Conservation (phyloP, 2,113 vertebrate species). For the Lepisosteus osseus region DNA sequence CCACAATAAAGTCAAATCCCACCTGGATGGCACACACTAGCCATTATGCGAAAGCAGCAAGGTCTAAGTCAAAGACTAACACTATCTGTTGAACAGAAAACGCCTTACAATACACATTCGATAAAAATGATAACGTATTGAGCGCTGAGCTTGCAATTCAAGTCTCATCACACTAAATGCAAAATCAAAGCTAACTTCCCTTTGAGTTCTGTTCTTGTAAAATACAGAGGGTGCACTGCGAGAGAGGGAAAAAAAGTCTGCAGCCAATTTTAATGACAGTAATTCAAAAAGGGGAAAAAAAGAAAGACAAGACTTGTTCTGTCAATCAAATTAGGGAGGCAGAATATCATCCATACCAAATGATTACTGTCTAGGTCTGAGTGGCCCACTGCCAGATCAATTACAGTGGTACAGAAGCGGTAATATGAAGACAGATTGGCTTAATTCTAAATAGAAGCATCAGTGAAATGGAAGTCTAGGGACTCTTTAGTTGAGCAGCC, state of each 20-base stretch:
- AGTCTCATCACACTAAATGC: too few species aligned
- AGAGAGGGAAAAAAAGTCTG: not conserved
- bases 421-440: slow-evolving; percentile 66
- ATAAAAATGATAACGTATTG: too few species aligned
- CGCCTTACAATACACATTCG: too few species aligned
- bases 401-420: slow-evolving; percentile 50
- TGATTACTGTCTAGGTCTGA: slow-evolving; percentile 44
- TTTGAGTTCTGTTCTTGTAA: too few species aligned
- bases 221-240: too few species aligned
- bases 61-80: too few species aligned
- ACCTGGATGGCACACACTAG: too few species aligned
- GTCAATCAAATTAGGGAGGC: slow-evolving; percentile 62
- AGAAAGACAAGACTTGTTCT: slow-evolving; percentile 48
- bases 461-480: slow-evolving; percentile 53
- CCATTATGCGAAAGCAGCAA: too few species aligned
- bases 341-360: slow-evolving; percentile 50
- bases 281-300: slow-evolving; percentile 31
- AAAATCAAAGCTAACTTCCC: too few species aligned
- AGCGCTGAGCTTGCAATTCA: too few species aligned
- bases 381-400: slow-evolving; percentile 61
- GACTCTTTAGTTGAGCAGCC: slow-evolving; percentile 51
- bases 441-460: slow-evolving; percentile 60
- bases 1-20: too few species aligned
- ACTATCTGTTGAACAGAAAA: too few species aligned
- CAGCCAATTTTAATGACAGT: slow-evolving; percentile 48